Evolutionary conservation across 2,888 invertebrate species (phyloP).

Genomic region (Euzetes globulus): DNA sequence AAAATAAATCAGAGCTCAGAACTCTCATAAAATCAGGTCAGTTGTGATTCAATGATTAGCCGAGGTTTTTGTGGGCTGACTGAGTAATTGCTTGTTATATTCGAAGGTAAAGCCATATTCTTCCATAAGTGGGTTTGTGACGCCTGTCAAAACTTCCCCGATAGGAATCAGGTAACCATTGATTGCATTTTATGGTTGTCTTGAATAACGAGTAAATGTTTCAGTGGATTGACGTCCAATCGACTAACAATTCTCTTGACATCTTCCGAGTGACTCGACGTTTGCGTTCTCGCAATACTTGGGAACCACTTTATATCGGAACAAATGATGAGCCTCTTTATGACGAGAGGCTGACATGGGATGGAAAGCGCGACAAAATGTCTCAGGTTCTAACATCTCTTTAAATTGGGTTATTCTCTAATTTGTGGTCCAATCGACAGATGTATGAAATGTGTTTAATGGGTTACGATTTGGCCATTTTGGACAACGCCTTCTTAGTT

Average conservation of each 20-base stretch:
- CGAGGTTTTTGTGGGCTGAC: no score
- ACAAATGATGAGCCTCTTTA: constrained; percentile 74
- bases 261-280: constrained; percentile 54
- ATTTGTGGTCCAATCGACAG: constrained; percentile 54
- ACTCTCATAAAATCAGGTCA: constrained; percentile 62
- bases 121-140: constrained; percentile 86
- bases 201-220: background rate
- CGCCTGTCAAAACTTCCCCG: constrained; percentile 62
- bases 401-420: background rate
- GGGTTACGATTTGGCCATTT: constrained; percentile 83
- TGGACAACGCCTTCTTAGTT: constrained; percentile 85
- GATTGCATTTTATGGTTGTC: background rate
- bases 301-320: constrained; percentile 91
- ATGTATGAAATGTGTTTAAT: constrained; percentile 81
- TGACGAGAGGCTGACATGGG: constrained; percentile 86
- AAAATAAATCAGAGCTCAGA: constrained; percentile 61
- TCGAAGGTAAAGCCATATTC: constrained; percentile 60
- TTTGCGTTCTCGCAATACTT: constrained; percentile 46
- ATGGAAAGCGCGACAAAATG: constrained; percentile 92
- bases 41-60: background rate
- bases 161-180: constrained; percentile 33
- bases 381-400: constrained; percentile 62
- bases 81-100: background rate
- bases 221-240: constrained; percentile 39
- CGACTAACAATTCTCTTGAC: constrained; percentile 36